These are phyloP conservation scores for Galemys pyrenaicus DNA, from an alignment of 2,113 vertebrate genomes.

Conservation along the genomic window DNA sequence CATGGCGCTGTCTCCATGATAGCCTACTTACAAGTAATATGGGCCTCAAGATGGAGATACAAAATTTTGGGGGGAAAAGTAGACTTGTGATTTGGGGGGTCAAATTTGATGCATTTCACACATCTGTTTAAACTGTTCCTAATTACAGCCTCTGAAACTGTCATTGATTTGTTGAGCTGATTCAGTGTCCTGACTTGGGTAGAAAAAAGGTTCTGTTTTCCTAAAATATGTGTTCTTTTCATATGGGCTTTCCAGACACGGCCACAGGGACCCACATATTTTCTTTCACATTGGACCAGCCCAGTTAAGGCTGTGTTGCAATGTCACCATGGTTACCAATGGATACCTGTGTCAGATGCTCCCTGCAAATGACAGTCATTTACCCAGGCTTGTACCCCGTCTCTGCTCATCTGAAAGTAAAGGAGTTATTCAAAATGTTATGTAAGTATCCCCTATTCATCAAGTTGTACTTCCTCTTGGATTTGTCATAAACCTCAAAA, in stretches of 20 bases:
- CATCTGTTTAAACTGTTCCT: not conserved
- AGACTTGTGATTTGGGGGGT: not conserved
- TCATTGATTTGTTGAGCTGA: not conserved
- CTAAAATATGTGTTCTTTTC: not conserved
- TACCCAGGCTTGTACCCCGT: not conserved
- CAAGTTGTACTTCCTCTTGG: not conserved
- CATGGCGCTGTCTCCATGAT: not conserved
- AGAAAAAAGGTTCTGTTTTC: not conserved
- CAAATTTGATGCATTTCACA: not conserved
- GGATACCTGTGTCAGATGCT: not conserved
- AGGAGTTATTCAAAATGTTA: not conserved
- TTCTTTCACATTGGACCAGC: not conserved
- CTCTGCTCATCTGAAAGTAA: not conserved
- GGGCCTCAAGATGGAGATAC: not conserved
- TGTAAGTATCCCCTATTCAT: not conserved
- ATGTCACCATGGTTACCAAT: not conserved
- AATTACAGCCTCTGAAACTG: not conserved
- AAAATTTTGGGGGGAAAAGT: not conserved
- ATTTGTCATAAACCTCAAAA: not conserved
- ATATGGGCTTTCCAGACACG: not conserved
- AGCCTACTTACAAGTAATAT: not conserved
- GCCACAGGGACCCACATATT: not conserved
- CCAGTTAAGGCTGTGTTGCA: not conserved
- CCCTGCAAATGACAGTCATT: not conserved
- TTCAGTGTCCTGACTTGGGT: not conserved